Evolutionary conservation across 2,888 invertebrate species (phyloP).

Genomic region (Chelonus formosanus): DNA sequence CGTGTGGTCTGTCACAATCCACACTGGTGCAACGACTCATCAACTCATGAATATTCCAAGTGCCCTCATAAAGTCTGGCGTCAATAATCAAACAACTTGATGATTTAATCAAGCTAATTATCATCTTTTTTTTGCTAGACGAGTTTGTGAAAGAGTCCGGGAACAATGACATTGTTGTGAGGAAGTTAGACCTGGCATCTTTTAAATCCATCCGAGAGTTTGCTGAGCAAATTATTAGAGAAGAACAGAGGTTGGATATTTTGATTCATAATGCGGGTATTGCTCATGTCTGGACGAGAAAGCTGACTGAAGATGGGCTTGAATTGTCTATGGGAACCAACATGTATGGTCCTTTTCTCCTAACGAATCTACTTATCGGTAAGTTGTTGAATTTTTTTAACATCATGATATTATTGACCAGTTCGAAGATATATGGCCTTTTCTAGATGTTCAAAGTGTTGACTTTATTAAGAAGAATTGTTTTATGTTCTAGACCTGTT

Average conservation of each 20-base stretch:
- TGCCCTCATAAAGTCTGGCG: too few species aligned
- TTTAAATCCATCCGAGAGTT: constrained; percentile 83
- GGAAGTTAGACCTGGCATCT: constrained; percentile 81
- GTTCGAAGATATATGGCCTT: too few species aligned
- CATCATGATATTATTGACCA: too few species aligned
- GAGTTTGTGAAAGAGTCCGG: constrained; percentile 76
- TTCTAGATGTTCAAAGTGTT: too few species aligned
- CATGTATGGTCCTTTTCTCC: constrained; percentile 91
- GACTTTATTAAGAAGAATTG: too few species aligned
- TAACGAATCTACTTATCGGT: constrained; percentile 88
- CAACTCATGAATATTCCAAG: too few species aligned
- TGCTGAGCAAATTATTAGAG: constrained; percentile 80
- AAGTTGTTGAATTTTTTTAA: constrained; percentile 66
- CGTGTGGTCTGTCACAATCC: too few species aligned
- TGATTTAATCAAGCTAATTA: too few species aligned
- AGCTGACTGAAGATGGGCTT: constrained; percentile 80
- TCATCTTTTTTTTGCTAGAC: constrained; percentile 65
- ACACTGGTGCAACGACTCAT: too few species aligned
- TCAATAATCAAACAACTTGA: too few species aligned
- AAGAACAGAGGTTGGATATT: constrained; percentile 79
- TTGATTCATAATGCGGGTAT: constrained; percentile 91
- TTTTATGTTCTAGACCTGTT: constrained; percentile 70
- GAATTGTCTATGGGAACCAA: constrained; percentile 94
- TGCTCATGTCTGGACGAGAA: constrained; percentile 75
- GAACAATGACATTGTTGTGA: constrained; percentile 76